Evolutionary conservation across 2,797 vertebrate species (phyloP), one percentile per base, ranked within the genome.

Genomic region (Danio kyathit): DNA sequence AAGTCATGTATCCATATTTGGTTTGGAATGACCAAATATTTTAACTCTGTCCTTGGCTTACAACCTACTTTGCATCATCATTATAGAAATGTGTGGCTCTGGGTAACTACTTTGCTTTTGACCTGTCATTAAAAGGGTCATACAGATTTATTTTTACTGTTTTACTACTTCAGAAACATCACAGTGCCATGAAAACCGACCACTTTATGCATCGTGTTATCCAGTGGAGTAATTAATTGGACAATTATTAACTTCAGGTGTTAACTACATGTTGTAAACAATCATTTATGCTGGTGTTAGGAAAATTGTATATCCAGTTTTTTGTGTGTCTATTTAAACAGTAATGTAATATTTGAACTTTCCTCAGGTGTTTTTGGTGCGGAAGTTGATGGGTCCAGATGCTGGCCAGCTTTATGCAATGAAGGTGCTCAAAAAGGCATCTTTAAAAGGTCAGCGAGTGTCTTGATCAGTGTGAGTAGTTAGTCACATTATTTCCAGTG

Each of bases 371-470:
- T 99, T 99, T 91, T 95, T 99, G 0, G 97, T 99, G 85, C 92
- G 97, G 87, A 99, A 99, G 94, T 92, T 97, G 46, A 89, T 97
- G 52, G 97, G 97, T 87, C 97, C 98, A 83, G 98, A 99, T 94
- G 96, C 97, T 88, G 96, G 94, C 70, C 97, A 98, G 90, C 95
- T 99, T 89, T 99, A 99, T 95, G 97, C 98, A 94, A 99, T 99
- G 98, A 99, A 99, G 95, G 97, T 99, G 87, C 91, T 99, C 89
- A 99, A 98, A 91, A 99, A 99, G 92, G 98, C 98, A 88, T 98
- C 97, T 88, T 94, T 99, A 89, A 99, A 99, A 98, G 98, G 98
- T 98, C 94, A 13, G 75, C 60, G 48, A 13, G 40, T 14, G 5
- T 48, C 16, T 51, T 41, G 1, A 41, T 49, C 11, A 2, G 12